phyloP scores from a whole-genome alignment of 2,113 vertebrate species.

The Ammodytes marinus region DNA sequence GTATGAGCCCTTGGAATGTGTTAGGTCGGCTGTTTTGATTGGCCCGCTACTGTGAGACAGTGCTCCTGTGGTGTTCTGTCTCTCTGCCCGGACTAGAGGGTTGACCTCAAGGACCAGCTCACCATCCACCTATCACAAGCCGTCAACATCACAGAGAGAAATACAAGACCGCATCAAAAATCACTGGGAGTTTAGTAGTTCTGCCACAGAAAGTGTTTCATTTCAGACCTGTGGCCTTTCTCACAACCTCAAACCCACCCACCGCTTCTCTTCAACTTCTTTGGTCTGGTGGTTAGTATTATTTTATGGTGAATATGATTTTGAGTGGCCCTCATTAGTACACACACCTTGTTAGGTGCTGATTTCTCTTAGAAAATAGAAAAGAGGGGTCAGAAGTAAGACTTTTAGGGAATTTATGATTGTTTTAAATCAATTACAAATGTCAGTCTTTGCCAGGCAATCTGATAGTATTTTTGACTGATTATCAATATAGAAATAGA shows the following conservation, averaged over 20 bases:
- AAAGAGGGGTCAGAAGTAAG: neutral
- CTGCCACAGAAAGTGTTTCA: slow-evolving; percentile 47
- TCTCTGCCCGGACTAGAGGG: slow-evolving; percentile 29
- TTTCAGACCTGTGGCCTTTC: slow-evolving; percentile 30
- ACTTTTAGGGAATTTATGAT: neutral
- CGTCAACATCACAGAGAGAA: slow-evolving; percentile 47
- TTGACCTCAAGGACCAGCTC: slow-evolving; percentile 60
- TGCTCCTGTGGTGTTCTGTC: slow-evolving; percentile 53
- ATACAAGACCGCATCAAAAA: slow-evolving; percentile 49
- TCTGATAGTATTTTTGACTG: neutral
- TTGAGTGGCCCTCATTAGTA: too few relatives aligned
- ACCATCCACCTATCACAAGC: slow-evolving; percentile 27
- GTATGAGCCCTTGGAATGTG: slow-evolving; percentile 62
- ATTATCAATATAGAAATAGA: neutral
- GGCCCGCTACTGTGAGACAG: slow-evolving; percentile 56
- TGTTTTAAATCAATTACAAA: neutral
- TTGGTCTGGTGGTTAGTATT: neutral
- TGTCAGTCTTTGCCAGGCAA: neutral
- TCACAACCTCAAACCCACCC: slow-evolving; percentile 5
- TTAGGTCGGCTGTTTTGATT: slow-evolving; percentile 67
- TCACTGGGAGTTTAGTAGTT: slow-evolving; percentile 16
- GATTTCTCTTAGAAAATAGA: neutral
- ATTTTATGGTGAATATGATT: neutral
- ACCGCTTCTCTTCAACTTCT: neutral
- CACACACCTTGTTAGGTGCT: neutral